Base-by-base conservation (phyloP, 2,888 invertebrate species). In the Micropterix aruncella region DNA sequence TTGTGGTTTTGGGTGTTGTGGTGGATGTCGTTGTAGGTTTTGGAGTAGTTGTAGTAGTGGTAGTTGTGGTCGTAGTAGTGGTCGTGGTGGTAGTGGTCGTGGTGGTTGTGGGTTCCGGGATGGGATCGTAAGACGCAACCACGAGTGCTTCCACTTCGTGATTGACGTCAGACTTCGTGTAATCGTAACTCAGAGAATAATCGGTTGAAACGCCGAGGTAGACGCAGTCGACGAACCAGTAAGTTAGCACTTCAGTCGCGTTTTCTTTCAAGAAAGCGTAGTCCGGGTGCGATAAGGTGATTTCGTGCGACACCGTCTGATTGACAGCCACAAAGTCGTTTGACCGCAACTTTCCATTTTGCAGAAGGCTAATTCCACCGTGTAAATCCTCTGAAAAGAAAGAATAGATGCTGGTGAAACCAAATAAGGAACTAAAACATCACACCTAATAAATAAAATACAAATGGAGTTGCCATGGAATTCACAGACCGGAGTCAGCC, bases 161-260 rank as follows among this genome's bases (percentile, higher is more conserved):
- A 27, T 67, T 63, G 45, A 64, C 59, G 58, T 79, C 77, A 3
- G 75, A 65, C 53, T 73, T 68, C 1, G 71, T 66, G 56, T 84
- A 89, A 47, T 78, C 80, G 53, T 76, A 76, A 42, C 66, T 61
- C 49, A 83, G 76, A 7, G 68, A 62, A 38, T 77, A 74, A 54
- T 79, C 75, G 43, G 68, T 64, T 0, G 80, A 77, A 48, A 75
- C 65, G 36, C 82, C 85, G 43, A 79, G 69, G 54, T 79, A 80
- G 43, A 70, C 62, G 56, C 89, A 89, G 60, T 89, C 83, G 47
- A 85, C 71, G 55, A 86, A 88, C 89, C 89, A 89, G 59, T 77
- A 83, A 0, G 83, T 80, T 18, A 73, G 60, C 12, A 83, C 63
- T 3, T 59, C 56, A 2, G 69, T 70, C 0, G 70, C 58, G 49